Base-by-base conservation (phyloP, 2,797 vertebrate species). In the Adelosebastes latens region DNA sequence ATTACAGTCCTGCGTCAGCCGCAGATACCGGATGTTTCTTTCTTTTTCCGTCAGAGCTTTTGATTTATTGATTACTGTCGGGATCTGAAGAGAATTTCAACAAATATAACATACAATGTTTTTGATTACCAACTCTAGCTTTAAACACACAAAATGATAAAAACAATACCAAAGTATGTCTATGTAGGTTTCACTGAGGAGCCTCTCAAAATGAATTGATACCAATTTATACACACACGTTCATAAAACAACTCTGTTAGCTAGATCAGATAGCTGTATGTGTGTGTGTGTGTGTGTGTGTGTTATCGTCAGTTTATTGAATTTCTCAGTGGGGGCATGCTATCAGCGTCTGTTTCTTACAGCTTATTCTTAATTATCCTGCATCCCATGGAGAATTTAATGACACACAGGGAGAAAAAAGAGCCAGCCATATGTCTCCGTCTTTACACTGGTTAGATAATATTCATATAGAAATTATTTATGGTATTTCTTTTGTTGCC, bases 301-400 rank as follows among this genome's bases (percentile, higher is more conserved):
- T 70, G 79, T 78, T 58, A 86, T 84, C 76, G 74, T 46, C 55
- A 18, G 61, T 89, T 87, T 90, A 90, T 88, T 89, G 71, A 77
- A 81, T 68, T 53, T 73, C 91, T 85, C 89, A 88, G 86, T 62
- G 27, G 88, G 80, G 81, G 82, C 52, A 73, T 42, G 77, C 59
- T 88, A 68, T 83, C 81, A 75, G 75, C 8, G 58, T 74, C 83
- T 84, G 77, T 66, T 83, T 88, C 82, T 75, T 79, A 64, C 69
- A 78, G 85, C 75, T 82, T 77, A 81, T 65, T 86, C 79, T 88
- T 89, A 92, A 90, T 92, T 87, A 90, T 85, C 79, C 64, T 5
- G 53, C 77, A 65, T 80, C 80, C 89, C 72, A 83, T 3, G 10
- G 92, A 87, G 89, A 82, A 68, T 82, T 65, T 87, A 88, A 92